Conservation (phyloP, 2,113 vertebrate genomes). For the Ptychochromis oligacanthus region DNA sequence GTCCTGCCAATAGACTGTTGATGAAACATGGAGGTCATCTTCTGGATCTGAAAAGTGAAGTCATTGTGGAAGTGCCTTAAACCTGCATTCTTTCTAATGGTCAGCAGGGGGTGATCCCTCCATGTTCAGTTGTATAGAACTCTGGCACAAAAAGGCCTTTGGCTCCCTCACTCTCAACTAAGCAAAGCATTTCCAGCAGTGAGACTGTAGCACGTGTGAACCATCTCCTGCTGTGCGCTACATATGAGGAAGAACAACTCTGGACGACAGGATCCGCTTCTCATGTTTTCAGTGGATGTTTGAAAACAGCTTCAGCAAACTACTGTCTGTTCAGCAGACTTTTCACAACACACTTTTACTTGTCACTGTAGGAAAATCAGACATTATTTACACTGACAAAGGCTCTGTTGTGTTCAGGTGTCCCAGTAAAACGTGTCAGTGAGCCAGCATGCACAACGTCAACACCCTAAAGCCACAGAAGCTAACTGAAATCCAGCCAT, state of each 20-base stretch:
- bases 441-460: not conserved
- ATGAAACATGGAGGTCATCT: too few relatives aligned
- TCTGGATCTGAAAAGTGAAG: not conserved
- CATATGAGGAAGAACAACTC: not conserved
- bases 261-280: not conserved
- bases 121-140: not conserved
- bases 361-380: too few relatives aligned
- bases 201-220: not conserved
- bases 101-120: not conserved
- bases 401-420: not conserved
- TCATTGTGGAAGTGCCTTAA: not conserved
- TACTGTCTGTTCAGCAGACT: not conserved
- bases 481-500: not conserved
- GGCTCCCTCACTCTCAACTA: not conserved
- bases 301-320: not conserved
- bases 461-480: not conserved
- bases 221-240: not conserved
- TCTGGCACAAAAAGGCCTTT: not conserved
- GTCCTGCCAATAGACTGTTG: not conserved
- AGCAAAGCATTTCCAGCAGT: accelerated
- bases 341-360: too few relatives aligned
- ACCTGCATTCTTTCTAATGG: too few relatives aligned
- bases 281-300: too few relatives aligned
- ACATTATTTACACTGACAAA: not conserved
- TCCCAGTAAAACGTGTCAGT: not conserved